A percentile compares a stretch with the other conserved stretches of the same genome.
Conservation (phyloP, 37 sponge, comb jelly and placozoan genomes). For the Spongia lamella region DNA sequence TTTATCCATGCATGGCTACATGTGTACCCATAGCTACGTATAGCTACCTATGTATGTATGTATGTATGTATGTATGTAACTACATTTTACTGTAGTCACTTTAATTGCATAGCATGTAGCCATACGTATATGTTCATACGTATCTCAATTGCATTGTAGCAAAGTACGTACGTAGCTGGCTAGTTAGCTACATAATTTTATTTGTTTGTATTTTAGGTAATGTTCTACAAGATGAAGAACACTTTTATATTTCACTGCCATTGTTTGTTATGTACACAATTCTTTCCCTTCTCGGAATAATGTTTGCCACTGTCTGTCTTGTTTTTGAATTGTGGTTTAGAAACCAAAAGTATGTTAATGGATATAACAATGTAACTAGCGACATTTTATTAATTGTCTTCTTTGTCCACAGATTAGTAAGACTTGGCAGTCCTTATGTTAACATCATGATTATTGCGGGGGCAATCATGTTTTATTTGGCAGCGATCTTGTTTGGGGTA, state of each 20-base stretch:
- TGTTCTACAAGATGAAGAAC: slow-evolving; percentile 30
- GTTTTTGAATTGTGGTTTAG: slow-evolving; percentile 50
- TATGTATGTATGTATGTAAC: too few species aligned
- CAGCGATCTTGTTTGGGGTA: slow-evolving; percentile 67
- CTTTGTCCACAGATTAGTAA: slow-evolving; percentile 34
- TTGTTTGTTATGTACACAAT: slow-evolving; percentile 59
- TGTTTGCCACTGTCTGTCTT: slow-evolving; percentile 51
- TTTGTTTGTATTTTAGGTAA: slow-evolving; percentile 2
- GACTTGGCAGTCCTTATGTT: slow-evolving; percentile 65
- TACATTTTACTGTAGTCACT: too few species aligned
- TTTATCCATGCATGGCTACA: too few species aligned
- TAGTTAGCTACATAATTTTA: too few species aligned
- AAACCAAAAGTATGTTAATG: slow-evolving; percentile 50
- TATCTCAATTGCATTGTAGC: too few species aligned
- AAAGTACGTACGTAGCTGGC: too few species aligned
- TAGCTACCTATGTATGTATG: too few species aligned
- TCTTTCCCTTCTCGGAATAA: slow-evolving; percentile 37
- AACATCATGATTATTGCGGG: slow-evolving; percentile 62
- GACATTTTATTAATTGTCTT: neutral
- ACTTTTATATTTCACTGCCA: slow-evolving; percentile 17
- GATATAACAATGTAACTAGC: neutral
- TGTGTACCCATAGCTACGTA: too few species aligned
- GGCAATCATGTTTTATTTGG: slow-evolving; percentile 48
- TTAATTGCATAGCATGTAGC: too few species aligned
- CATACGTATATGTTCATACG: too few species aligned